phyloP scores from a whole-genome alignment of 2,888 invertebrate species.

The Mongoloraphidia duomilia region DNA sequence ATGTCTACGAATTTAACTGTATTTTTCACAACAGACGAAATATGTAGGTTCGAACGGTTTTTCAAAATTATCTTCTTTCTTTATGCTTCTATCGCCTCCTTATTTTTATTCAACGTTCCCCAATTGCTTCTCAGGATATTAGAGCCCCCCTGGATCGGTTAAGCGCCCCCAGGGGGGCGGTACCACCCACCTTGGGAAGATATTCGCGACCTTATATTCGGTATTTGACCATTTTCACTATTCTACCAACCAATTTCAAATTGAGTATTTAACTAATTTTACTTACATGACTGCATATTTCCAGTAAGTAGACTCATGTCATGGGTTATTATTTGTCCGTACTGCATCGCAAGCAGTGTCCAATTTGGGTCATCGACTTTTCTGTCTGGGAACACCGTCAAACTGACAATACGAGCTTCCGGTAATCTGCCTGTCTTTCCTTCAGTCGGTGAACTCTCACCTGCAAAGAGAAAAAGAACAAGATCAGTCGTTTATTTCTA shows the following conservation, averaged over 20 bases:
- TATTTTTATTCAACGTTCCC: no score
- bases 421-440: constrained; percentile 44
- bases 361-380: constrained; percentile 55
- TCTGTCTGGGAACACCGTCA: constrained; percentile 53
- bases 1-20: no score
- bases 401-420: constrained; percentile 59
- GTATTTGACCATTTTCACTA: no score
- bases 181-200: no score
- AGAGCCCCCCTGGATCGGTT: no score
- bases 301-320: constrained; percentile 64
- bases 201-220: no score
- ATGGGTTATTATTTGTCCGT: constrained; percentile 67
- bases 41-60: no score
- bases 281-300: constrained; percentile 62
- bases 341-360: constrained; percentile 64
- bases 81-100: no score
- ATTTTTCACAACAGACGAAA: no score
- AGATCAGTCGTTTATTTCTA: not conserved
- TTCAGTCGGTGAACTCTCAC: constrained; percentile 46
- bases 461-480: constrained; percentile 27
- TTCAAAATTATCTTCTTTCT: no score
- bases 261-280: not conserved
- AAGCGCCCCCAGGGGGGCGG: no score
- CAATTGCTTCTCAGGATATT: no score
- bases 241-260: not conserved